These are phyloP conservation scores for Sarcophaga variegata DNA, from an alignment of 2,888 invertebrate genomes.

Conservation along the genomic window DNA sequence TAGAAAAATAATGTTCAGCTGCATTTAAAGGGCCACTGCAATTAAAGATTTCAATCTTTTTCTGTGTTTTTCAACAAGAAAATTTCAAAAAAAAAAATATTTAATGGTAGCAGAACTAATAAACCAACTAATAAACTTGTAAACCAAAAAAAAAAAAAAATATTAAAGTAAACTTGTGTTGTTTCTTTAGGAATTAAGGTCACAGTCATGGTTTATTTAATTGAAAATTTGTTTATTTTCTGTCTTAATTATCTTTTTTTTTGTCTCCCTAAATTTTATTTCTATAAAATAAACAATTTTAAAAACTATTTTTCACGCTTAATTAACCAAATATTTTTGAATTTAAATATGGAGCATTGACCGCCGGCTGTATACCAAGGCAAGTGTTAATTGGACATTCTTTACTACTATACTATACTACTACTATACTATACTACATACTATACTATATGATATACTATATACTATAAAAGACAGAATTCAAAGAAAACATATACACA, in stretches of 20 bases:
- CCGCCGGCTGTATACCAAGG: neutral
- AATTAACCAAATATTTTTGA: constrained; percentile 15
- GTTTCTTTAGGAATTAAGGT: constrained; percentile 29
- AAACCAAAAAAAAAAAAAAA: neutral
- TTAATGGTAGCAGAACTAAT: constrained; percentile 23
- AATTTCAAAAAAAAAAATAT: neutral
- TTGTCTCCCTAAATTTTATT: constrained; percentile 3
- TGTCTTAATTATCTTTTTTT: neutral
- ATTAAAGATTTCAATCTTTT: neutral
- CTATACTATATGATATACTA: too few species aligned
- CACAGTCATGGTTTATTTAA: constrained; percentile 41
- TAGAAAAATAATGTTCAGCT: too few species aligned
- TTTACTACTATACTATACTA: too few species aligned
- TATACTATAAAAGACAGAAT: too few species aligned
- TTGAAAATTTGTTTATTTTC: neutral
- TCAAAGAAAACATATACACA: too few species aligned
- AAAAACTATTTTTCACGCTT: constrained; percentile 11
- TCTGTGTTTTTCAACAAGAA: neutral
- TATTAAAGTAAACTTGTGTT: too few species aligned
- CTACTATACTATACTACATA: too few species aligned
- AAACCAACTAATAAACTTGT: constrained; percentile 2
- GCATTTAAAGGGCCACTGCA: neutral
- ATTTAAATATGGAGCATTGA: constrained; percentile 19
- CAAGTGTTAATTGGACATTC: too few species aligned
- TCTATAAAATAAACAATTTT: neutral